These are phyloP conservation scores for Phlogophora meticulosa DNA, from an alignment of 2,888 invertebrate species.

Conservation along the genomic window DNA sequence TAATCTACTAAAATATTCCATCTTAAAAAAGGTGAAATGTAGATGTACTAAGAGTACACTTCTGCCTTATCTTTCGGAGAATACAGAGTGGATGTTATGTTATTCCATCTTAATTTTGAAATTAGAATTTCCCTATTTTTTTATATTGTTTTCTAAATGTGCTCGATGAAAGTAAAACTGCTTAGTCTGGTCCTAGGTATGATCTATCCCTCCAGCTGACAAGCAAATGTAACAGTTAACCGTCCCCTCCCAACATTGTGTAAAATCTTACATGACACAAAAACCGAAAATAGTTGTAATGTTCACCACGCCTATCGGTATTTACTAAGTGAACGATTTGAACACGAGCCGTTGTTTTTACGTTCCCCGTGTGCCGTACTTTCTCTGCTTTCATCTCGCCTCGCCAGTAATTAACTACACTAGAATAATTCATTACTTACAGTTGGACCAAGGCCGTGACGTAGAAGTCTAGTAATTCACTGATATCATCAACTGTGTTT, in stretches of 20 bases:
- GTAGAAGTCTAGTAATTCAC: conserved; percentile 40
- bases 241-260: conserved; percentile 5
- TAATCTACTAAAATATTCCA: conserved; percentile 1
- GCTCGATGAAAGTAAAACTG: neutral
- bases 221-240: neutral
- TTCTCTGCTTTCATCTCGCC: conserved; percentile 81
- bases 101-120: no score
- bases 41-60: no score
- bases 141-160: no score
- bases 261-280: conserved; percentile 13
- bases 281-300: conserved; percentile 41
- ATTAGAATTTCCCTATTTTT: no score
- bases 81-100: no score
- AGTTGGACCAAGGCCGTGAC: conserved; percentile 54
- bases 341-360: conserved; percentile 57
- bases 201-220: neutral
- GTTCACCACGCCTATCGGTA: conserved; percentile 49
- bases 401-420: conserved; percentile 73
- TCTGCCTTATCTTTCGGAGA: no score
- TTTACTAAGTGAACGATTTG: conserved; percentile 49
- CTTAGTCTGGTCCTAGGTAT: neutral
- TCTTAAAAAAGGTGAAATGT: neutral
- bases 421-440: conserved; percentile 73
- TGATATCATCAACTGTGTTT: conserved; percentile 41
- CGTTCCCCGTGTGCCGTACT: conserved; percentile 66